Evolutionary conservation across 2,888 invertebrate species (phyloP).

Genomic region (Ethmia dodecea): DNA sequence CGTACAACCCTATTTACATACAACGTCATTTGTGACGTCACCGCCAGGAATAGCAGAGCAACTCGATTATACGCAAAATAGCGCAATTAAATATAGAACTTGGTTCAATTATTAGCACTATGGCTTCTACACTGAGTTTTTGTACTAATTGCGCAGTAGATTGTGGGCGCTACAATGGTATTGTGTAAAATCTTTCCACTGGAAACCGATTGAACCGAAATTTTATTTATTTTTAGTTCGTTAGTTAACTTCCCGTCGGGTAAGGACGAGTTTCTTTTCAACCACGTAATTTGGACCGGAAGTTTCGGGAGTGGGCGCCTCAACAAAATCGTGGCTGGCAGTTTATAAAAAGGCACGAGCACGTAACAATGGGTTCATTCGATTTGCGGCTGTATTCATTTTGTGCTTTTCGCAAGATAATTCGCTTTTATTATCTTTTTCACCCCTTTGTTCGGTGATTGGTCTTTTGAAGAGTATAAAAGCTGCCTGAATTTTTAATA

Average conservation of each 20-base stretch:
- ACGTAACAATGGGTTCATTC: constrained; percentile 51
- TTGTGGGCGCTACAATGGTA: too few relatives aligned
- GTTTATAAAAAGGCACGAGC: constrained; percentile 46
- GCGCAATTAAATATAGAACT: too few relatives aligned
- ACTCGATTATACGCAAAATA: too few relatives aligned
- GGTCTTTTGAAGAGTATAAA: constrained; percentile 20
- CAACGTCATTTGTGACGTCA: constrained; percentile 41
- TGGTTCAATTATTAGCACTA: too few relatives aligned
- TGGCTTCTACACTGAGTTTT: too few relatives aligned
- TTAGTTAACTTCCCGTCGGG: constrained; percentile 35
- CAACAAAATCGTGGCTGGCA: constrained; percentile 44
- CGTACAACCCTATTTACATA: constrained; percentile 42
- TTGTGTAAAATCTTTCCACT: too few relatives aligned
- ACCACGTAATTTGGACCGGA: constrained; percentile 50
- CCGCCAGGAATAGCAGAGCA: background rate
- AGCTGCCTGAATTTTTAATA: constrained; percentile 3
- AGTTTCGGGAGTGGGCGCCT: constrained; percentile 39
- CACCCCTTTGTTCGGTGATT: constrained; percentile 24
- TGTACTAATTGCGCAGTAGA: too few relatives aligned
- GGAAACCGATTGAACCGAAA: constrained; percentile 8
- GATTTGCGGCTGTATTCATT: constrained; percentile 40
- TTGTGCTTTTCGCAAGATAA: constrained; percentile 25
- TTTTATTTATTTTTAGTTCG: constrained; percentile 47
- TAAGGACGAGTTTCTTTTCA: constrained; percentile 41
- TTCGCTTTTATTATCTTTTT: constrained; percentile 26